Evolutionary conservation across 1,140 invertebrate species (phyloP).

Genomic region (Procambarus clarkii): DNA sequence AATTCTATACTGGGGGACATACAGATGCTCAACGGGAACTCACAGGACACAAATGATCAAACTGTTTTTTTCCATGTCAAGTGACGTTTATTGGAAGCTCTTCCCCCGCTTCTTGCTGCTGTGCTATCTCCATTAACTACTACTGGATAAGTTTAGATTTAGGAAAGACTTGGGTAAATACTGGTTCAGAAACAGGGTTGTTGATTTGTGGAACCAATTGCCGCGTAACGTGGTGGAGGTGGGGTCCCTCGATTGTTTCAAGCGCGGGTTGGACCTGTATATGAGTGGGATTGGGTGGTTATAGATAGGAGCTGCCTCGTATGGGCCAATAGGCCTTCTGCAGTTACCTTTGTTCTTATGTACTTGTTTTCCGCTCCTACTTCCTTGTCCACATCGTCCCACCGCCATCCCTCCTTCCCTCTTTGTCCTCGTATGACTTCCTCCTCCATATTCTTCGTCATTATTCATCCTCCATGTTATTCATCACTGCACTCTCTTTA

Average conservation of each 20-base stretch:
- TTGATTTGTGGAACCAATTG: no score
- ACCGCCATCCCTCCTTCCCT: neutral
- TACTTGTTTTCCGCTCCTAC: neutral
- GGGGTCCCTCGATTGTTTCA: no score
- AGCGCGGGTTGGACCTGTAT: no score
- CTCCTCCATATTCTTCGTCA: neutral
- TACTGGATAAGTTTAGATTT: no score
- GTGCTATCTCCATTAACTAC: neutral
- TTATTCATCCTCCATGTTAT: neutral
- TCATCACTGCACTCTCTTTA: neutral
- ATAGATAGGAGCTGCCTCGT: no score
- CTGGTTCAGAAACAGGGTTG: no score
- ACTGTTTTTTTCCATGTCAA: neutral
- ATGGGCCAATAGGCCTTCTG: no score
- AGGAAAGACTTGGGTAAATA: no score
- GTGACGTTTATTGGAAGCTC: neutral
- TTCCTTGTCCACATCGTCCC: no score
- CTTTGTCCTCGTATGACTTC: neutral
- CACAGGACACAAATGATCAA: neutral
- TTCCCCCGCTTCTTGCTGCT: neutral
- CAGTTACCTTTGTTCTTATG: no score
- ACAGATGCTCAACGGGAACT: conserved; percentile 4
- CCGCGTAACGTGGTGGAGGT: no score
- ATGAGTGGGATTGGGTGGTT: no score
- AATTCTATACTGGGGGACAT: neutral